phyloP scores from a whole-genome alignment of 2,113 vertebrate genomes.

The Danionella cerebrum region DNA sequence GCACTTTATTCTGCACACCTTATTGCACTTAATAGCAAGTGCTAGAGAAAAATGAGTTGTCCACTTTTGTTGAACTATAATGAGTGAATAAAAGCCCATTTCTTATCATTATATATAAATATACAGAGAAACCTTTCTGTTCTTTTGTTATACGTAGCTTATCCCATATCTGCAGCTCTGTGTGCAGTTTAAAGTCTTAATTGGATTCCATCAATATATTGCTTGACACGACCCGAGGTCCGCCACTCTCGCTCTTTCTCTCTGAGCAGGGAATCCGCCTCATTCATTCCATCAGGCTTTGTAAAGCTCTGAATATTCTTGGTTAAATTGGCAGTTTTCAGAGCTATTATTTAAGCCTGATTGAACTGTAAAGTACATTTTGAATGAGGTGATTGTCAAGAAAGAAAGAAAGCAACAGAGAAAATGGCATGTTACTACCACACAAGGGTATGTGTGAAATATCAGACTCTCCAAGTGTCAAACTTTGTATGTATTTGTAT shows the following conservation, averaged over 20 bases:
- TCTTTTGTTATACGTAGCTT: slow-evolving; percentile 68
- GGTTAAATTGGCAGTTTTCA: slow-evolving; percentile 12
- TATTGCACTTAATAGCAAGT: background rate
- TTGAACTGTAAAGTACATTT: slow-evolving; percentile 20
- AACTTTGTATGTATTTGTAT: slow-evolving; percentile 16
- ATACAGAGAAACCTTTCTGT: slow-evolving; percentile 54
- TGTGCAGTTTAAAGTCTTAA: slow-evolving; percentile 67
- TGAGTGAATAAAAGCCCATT: slow-evolving; percentile 66
- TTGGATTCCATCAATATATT: slow-evolving; percentile 73
- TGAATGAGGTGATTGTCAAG: slow-evolving; percentile 23
- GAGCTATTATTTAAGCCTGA: slow-evolving; percentile 29
- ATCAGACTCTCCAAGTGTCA: background rate
- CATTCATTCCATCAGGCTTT: slow-evolving; percentile 26
- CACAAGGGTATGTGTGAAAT: background rate
- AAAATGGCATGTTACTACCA: background rate
- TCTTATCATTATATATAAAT: slow-evolving; percentile 53
- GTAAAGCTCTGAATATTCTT: slow-evolving; percentile 14
- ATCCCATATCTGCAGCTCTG: slow-evolving; percentile 59
- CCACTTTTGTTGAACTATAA: slow-evolving; percentile 59
- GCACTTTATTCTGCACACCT: background rate
- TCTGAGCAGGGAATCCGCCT: slow-evolving; percentile 43
- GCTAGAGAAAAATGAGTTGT: slow-evolving; percentile 43
- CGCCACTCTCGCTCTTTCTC: slow-evolving; percentile 61
- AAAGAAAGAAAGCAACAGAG: slow-evolving; percentile 8
- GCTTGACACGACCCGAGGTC: slow-evolving; percentile 69